Percentiles rank a stretch among this genome's conserved stretches.
Conservation (phyloP, 2,888 invertebrate genomes). For the Dusona sp. region DNA sequence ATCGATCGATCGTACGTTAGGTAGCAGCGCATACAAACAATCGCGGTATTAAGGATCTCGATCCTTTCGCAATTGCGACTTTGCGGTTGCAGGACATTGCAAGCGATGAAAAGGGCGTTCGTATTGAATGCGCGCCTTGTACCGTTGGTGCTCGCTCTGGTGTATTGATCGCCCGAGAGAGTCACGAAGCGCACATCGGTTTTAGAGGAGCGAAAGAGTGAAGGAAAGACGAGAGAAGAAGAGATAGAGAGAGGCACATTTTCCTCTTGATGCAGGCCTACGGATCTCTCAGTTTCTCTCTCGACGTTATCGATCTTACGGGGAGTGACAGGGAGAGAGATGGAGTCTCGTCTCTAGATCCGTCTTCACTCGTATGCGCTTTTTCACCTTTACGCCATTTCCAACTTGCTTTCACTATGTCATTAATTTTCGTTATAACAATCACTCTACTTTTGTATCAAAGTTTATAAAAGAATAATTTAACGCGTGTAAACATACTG, state of each 20-base stretch:
- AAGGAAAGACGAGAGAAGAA: neutral
- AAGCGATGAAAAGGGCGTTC: constrained; percentile 70
- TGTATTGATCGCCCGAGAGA: constrained; percentile 81
- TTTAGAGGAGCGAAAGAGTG: constrained; percentile 68
- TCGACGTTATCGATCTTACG: neutral
- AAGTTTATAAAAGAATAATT: neutral
- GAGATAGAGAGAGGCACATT: constrained; percentile 12
- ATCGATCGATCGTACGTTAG: neutral
- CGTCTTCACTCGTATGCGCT: constrained; percentile 39
- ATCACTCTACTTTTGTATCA: neutral
- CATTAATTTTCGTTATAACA: neutral
- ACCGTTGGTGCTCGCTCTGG: constrained; percentile 80
- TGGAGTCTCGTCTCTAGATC: neutral
- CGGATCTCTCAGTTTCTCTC: constrained; percentile 31
- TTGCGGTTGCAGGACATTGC: constrained; percentile 58
- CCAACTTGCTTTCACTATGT: neutral
- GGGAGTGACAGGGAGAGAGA: constrained; percentile 3
- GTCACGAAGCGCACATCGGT: constrained; percentile 78
- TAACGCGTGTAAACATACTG: no score
- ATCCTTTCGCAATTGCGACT: constrained; percentile 29
- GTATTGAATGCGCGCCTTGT: constrained; percentile 64
- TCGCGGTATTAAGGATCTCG: constrained; percentile 35
- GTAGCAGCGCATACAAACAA: neutral
- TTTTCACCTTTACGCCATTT: constrained; percentile 52
- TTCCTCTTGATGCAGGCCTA: constrained; percentile 16